Evolutionary conservation across 2,113 vertebrate genomes (phyloP).

Genomic region (Aphelocoma coerulescens): DNA sequence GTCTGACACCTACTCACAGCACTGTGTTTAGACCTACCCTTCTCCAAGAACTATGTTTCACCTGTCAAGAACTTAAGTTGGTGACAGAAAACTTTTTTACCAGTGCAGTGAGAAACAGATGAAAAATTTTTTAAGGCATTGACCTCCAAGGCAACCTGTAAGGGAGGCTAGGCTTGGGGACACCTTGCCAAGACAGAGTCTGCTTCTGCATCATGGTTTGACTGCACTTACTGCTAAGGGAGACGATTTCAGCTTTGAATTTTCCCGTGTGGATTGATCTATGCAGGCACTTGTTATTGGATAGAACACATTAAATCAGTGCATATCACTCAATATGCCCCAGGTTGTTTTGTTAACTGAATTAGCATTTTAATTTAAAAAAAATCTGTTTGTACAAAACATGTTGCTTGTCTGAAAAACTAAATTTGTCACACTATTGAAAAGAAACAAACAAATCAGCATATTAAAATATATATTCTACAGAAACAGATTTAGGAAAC

Average conservation of each 20-base stretch:
- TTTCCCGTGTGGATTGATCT: not conserved
- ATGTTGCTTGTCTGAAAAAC: not conserved
- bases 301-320: not conserved
- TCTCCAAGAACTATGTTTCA: not conserved
- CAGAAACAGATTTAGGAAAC: not conserved
- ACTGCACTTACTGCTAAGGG: not conserved
- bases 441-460: not conserved
- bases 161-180: rapidly evolving
- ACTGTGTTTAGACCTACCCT: not conserved
- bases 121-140: not conserved
- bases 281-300: not conserved
- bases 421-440: not conserved
- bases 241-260: not conserved
- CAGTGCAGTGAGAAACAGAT: not conserved
- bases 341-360: not conserved
- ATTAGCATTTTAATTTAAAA: not conserved
- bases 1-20: not conserved
- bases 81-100: not conserved
- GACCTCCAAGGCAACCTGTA: not conserved
- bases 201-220: not conserved
- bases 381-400: not conserved
- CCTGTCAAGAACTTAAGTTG: not conserved
- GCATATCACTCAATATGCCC: not conserved
- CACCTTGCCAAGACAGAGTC: not conserved
- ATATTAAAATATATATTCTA: not conserved